A percentile compares a stretch with the other conserved stretches of the same genome.
Evolutionary conservation across 1,140 invertebrate genomes (phyloP).

Genomic region (Oncopodura yosiiana): DNA sequence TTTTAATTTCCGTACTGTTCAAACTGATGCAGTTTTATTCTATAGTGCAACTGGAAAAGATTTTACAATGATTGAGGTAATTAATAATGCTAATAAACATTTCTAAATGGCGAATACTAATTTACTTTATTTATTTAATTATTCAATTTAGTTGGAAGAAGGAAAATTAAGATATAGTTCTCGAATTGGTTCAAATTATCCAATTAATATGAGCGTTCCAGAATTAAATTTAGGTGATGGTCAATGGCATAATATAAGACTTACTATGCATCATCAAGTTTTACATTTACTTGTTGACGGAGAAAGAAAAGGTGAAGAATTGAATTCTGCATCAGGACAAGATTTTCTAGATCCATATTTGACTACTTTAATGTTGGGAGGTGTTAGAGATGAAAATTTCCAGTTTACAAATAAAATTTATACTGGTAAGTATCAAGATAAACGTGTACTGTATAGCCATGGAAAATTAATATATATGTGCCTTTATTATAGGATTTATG

Average conservation of each 20-base stretch:
- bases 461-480: background rate
- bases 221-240: conserved; percentile 53
- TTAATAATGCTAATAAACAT: conserved; percentile 11
- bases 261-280: conserved; percentile 58
- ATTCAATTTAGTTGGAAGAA: conserved; percentile 43
- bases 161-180: conserved; percentile 66
- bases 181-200: conserved; percentile 51
- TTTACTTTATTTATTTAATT: conserved; percentile 7
- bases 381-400: conserved; percentile 50
- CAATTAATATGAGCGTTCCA: conserved; percentile 69
- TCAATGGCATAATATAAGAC: conserved; percentile 61
- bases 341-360: conserved; percentile 85
- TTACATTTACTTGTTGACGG: conserved; percentile 61
- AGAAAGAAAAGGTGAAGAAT: conserved; percentile 62
- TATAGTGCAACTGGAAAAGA: conserved; percentile 77
- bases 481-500: conserved; percentile 54
- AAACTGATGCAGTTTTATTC: conserved; percentile 63
- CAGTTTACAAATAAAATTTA: conserved; percentile 40
- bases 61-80: conserved; percentile 68
- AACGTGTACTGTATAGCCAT: background rate
- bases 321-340: conserved; percentile 72
- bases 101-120: background rate
- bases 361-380: conserved; percentile 65
- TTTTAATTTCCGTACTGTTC: conserved; percentile 69
- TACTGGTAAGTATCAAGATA: conserved; percentile 16